A percentile compares a stretch with the other conserved stretches of the same genome.
These are phyloP conservation scores for Sternarchorhynchus goeldii DNA, from an alignment of 2,797 vertebrate species.

Conservation along the genomic window DNA sequence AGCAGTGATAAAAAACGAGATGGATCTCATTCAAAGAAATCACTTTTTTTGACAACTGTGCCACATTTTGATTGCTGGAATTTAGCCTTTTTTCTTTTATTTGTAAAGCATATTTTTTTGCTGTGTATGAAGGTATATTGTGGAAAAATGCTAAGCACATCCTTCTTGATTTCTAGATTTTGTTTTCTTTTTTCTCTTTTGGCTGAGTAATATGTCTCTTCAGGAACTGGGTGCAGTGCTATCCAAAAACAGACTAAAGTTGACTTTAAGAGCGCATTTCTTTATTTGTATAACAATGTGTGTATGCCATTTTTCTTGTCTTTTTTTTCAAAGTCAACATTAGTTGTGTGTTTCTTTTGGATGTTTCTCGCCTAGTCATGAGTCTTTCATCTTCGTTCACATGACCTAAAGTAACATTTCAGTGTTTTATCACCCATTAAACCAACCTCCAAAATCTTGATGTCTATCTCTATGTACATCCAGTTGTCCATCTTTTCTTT, in stretches of 20 bases:
- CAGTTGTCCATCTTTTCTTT: constrained; percentile 54
- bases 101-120: constrained; percentile 52
- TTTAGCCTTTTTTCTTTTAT: constrained; percentile 46
- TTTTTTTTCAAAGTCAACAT: constrained; percentile 80
- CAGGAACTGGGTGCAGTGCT: constrained; percentile 66
- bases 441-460: constrained; percentile 46
- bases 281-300: constrained; percentile 78
- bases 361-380: constrained; percentile 73
- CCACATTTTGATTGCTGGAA: constrained; percentile 50
- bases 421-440: constrained; percentile 53
- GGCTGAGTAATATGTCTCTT: constrained; percentile 61
- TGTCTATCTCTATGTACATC: constrained; percentile 56
- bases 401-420: constrained; percentile 52
- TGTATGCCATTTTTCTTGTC: constrained; percentile 74
- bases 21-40: not conserved
- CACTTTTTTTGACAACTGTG: constrained; percentile 56
- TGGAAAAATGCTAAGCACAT: constrained; percentile 57
- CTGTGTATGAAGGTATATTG: constrained; percentile 51
- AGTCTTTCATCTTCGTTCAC: constrained; percentile 54
- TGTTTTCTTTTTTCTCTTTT: constrained; percentile 62
- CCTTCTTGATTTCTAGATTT: constrained; percentile 61
- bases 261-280: constrained; percentile 81
- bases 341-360: constrained; percentile 81
- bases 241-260: constrained; percentile 77
- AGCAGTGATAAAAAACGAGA: not conserved